A percentile compares a stretch with the other conserved stretches of the same genome.
phyloP scores from a whole-genome alignment of 2,113 vertebrate species.

The Puntigrus tetrazona region DNA sequence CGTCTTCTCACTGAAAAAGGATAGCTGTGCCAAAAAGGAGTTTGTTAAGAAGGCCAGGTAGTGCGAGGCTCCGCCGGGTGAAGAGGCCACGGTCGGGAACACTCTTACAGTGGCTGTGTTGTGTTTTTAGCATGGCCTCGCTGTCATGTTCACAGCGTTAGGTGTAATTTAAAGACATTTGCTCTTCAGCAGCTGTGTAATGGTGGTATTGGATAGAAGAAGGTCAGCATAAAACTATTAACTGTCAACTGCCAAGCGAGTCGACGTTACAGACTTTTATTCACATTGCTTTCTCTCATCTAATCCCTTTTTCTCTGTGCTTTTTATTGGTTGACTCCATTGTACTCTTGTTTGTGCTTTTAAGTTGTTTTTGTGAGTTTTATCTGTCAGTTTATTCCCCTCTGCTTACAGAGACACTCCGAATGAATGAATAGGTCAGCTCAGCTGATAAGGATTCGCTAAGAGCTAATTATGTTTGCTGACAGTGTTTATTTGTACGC shows the following conservation, averaged over 20 bases:
- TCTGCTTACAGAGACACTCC: slow-evolving; percentile 31
- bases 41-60: slow-evolving; percentile 8
- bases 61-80: background rate
- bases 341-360: slow-evolving; percentile 35
- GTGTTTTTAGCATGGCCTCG: slow-evolving; percentile 11
- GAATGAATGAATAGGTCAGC: slow-evolving; percentile 39
- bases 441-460: background rate
- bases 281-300: background rate
- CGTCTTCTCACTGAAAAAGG: slow-evolving; percentile 49
- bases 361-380: slow-evolving; percentile 30
- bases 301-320: background rate
- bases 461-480: background rate
- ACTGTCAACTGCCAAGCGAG: slow-evolving; percentile 11
- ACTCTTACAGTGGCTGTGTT: background rate
- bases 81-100: background rate
- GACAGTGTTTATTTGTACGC: background rate
- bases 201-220: background rate
- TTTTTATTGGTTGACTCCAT: slow-evolving; percentile 38
- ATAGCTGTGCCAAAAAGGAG: slow-evolving; percentile 20
- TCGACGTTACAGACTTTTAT: background rate
- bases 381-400: slow-evolving; percentile 44
- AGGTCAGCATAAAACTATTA: slow-evolving; percentile 11
- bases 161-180: slow-evolving; percentile 48
- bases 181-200: slow-evolving; percentile 51
- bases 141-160: slow-evolving; percentile 35